Evolutionary conservation across 2,113 vertebrate genomes (phyloP), one percentile per base, ranked within the genome.

Genomic region (Cricetomys ansorgei): DNA sequence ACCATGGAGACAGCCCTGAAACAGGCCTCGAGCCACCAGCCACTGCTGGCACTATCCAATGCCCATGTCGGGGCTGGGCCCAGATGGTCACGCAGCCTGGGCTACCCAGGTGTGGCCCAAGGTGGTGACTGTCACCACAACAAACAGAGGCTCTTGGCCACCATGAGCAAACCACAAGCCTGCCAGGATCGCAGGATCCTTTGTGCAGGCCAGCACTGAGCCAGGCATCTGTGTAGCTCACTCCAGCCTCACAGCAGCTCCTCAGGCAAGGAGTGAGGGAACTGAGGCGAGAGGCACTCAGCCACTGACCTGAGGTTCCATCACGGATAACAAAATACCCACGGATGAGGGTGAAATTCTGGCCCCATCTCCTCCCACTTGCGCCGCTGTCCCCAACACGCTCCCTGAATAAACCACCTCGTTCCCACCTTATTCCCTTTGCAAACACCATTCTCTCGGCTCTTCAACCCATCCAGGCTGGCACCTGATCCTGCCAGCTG

Each of bases 91-190:
- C 91, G 93, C 89, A 67, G 89, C 92, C 97, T 29, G 4, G 59
- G 89, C 83, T n/a, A 64, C 59, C 96, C 96, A 97, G 92, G 96
- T 97, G 75, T 62, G 31, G 89, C 93, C 48, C 9, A 12, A 79
- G 59, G 55, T 48, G 59, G 67, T 12, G 16, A 95, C 85, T 1
- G 50, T 96, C 69, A 27, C 93, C 95, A 97, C 91, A 95, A 96
- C 96, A 97, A 97, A 97, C 90, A 95, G 64, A 96, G 72, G 64
- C 48, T 80, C 81, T 53, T 2, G 0, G 95, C 65, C 4, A 40
- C 76, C 40, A 25, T 19, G 29, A 40, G 86, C 85, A 93, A 95
- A 83, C 25, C 67, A 65, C 72, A 80, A 67, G 90, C 55, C 57
- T 0, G 43, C 94, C 94, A 48, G 11, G 55, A 55, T 65, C 4